phyloP scores from a whole-genome alignment of 92 coral and sea anemone species.

The Hydrozoanthus gracilis region DNA sequence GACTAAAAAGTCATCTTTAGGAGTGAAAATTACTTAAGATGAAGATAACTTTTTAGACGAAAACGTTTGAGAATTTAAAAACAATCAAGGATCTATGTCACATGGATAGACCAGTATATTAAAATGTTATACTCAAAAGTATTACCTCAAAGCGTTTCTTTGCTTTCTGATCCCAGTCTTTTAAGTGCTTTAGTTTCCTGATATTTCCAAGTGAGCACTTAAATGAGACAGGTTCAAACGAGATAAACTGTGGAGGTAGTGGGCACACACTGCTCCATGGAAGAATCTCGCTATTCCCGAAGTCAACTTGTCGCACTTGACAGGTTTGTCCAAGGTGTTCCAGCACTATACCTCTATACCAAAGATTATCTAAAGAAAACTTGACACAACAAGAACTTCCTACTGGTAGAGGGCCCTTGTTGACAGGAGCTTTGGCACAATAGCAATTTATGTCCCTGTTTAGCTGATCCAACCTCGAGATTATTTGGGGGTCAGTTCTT shows the following conservation, averaged over 20 bases:
- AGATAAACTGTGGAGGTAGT: slow-evolving; percentile 52
- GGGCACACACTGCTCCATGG: slow-evolving; percentile 51
- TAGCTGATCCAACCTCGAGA: slow-evolving; percentile 55
- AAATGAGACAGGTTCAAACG: slow-evolving; percentile 40
- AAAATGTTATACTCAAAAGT: neutral
- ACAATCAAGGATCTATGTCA: no score
- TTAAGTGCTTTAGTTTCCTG: slow-evolving; percentile 40
- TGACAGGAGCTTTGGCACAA: slow-evolving; percentile 43
- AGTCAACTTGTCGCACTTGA: slow-evolving; percentile 64
- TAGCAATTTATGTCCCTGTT: slow-evolving; percentile 55
- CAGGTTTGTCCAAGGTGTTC: slow-evolving; percentile 21
- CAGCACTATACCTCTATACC: slow-evolving; percentile 68
- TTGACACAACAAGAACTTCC: slow-evolving; percentile 68
- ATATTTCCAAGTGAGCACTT: slow-evolving; percentile 55
- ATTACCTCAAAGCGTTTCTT: slow-evolving; percentile 37
- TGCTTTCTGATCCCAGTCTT: slow-evolving; percentile 51
- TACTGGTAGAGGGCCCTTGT: slow-evolving; percentile 15
- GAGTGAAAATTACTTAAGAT: no score
- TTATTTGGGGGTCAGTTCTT: slow-evolving; percentile 64
- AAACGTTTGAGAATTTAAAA: no score
- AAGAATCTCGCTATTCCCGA: slow-evolving; percentile 62
- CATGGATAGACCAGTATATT: no score
- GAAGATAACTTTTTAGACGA: no score
- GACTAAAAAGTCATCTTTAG: no score
- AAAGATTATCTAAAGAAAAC: slow-evolving; percentile 53